Evolutionary conservation across 2,888 invertebrate genomes (phyloP).

Genomic region (Ornithoptera alexandrae): DNA sequence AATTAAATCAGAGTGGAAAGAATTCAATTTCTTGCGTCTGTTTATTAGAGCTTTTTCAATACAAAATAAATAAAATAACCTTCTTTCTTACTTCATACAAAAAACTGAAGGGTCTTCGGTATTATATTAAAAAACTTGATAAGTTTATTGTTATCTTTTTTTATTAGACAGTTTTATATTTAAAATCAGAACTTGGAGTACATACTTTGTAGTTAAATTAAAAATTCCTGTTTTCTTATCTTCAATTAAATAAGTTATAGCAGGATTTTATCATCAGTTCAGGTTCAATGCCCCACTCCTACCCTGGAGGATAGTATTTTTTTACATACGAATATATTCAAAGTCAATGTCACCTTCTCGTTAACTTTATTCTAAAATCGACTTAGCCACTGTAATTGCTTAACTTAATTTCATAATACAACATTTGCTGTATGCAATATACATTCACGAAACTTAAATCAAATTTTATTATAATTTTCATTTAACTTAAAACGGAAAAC

Average conservation of each 20-base stretch:
- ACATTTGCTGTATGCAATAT: neutral
- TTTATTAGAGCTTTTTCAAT: no score
- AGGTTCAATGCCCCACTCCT: conserved; percentile 16
- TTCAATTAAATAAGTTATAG: neutral
- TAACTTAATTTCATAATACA: neutral
- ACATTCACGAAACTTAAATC: neutral
- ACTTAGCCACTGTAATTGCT: conserved; percentile 8
- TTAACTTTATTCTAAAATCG: conserved; percentile 29
- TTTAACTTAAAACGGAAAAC: neutral
- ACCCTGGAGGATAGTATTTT: neutral
- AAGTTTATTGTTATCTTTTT: no score
- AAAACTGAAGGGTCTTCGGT: no score
- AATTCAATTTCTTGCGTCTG: no score
- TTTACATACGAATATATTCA: conserved; percentile 37
- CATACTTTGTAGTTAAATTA: neutral
- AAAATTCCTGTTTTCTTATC: neutral
- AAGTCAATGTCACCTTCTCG: conserved; percentile 75
- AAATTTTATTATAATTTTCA: neutral
- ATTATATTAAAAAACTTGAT: no score
- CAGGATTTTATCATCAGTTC: neutral
- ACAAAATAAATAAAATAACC: no score
- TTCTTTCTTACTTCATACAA: no score
- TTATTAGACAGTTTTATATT: neutral
- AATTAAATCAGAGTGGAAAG: no score
- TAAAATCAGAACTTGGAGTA: neutral